Conservation (phyloP, 2,888 invertebrate genomes). For the Clitarchus hookeri region DNA sequence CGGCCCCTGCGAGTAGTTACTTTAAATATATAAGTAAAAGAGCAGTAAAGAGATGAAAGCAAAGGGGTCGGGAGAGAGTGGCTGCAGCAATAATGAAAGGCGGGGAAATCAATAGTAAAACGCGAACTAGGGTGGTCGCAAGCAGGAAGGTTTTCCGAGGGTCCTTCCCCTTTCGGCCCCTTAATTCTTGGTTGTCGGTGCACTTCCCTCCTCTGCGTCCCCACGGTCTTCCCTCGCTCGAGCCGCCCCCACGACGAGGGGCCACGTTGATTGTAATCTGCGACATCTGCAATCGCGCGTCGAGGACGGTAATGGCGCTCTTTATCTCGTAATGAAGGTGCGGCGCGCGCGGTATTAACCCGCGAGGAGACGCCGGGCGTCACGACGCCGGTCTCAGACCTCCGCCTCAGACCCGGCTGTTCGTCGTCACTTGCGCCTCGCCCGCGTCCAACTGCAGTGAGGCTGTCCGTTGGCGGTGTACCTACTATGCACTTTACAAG, state of each 20-base stretch:
- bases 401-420: not conserved
- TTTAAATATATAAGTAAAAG: constrained; percentile 30
- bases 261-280: constrained; percentile 45
- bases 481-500: too few species aligned
- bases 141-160: not conserved
- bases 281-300: constrained; percentile 53
- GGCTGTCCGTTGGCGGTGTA: too few species aligned
- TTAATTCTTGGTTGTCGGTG: constrained; percentile 24
- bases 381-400: not conserved
- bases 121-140: not conserved
- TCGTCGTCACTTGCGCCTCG: not conserved
- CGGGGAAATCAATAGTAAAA: constrained; percentile 40
- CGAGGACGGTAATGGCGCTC: constrained; percentile 51
- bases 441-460: too few species aligned
- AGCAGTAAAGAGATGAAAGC: constrained; percentile 21
- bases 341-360: not conserved
- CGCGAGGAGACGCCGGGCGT: not conserved
- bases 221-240: constrained; percentile 36
- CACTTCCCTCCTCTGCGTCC: constrained; percentile 30
- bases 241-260: not conserved
- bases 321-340: constrained; percentile 53
- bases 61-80: constrained; percentile 22
- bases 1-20: constrained; percentile 28
- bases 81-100: constrained; percentile 38
- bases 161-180: constrained; percentile 21